A percentile compares a stretch with the other conserved stretches of the same genome.
phyloP scores from a whole-genome alignment of 2,797 vertebrate species.

The Enteromius radiatus region DNA sequence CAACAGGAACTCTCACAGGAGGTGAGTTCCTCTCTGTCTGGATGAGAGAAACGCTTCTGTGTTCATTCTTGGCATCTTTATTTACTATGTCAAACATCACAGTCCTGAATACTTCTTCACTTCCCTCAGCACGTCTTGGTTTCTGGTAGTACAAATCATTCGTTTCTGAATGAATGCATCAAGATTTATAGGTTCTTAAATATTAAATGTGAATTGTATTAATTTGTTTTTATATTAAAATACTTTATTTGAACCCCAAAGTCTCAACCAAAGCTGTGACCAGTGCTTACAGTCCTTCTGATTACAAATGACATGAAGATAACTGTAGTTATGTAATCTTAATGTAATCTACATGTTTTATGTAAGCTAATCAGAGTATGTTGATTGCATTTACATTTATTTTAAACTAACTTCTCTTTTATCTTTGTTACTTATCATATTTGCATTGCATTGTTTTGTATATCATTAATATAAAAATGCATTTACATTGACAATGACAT shows the following conservation, averaged over 20 bases:
- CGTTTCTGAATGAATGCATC: background rate
- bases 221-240: background rate
- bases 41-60: conserved; percentile 14
- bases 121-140: background rate
- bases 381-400: background rate
- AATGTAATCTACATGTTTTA: background rate
- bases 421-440: no score
- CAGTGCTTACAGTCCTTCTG: background rate
- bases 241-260: background rate
- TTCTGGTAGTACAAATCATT: background rate
- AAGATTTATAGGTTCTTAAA: background rate
- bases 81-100: background rate
- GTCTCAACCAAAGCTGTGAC: background rate
- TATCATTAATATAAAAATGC: background rate
- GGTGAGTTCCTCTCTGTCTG: conserved; percentile 82
- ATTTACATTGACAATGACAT: background rate
- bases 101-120: background rate
- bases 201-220: background rate
- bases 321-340: background rate
- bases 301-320: background rate
- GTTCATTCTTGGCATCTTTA: background rate
- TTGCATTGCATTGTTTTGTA: background rate
- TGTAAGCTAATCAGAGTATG: background rate
- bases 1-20: conserved; percentile 99
- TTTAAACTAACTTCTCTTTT: background rate